Percentiles rank a stretch among this genome's conserved stretches.
phyloP scores from a whole-genome alignment of 2,888 invertebrate genomes.

The Spilosoma lubricipeda region DNA sequence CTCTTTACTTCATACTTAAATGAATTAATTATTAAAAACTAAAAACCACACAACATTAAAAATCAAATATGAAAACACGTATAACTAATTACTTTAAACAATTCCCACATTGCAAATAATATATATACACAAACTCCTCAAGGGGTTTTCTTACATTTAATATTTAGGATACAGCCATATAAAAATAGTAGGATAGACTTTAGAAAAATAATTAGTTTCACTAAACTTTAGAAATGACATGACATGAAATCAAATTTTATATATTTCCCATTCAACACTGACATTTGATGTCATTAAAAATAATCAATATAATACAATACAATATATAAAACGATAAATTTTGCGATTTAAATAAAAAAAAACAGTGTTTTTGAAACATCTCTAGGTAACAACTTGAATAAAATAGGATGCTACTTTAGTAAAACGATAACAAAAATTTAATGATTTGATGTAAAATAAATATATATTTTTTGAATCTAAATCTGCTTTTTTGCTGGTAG shows the following conservation, averaged over 20 bases:
- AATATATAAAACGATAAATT: conserved; percentile 11
- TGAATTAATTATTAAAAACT: conserved; percentile 23
- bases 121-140: conserved; percentile 38
- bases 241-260: conserved; percentile 20
- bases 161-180: conserved; percentile 55
- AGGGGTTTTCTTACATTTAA: conserved; percentile 39
- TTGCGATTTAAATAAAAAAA: conserved; percentile 9
- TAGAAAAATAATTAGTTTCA: conserved; percentile 33
- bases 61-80: conserved; percentile 26
- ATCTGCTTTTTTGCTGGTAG: not conserved
- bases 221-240: conserved; percentile 15
- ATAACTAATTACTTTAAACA: conserved; percentile 43
- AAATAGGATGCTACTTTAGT: not conserved
- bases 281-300: conserved; percentile 51
- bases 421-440: not conserved
- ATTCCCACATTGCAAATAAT: conserved; percentile 54
- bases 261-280: conserved; percentile 24
- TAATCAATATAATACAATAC: not conserved
- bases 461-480: not conserved
- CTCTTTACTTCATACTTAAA: conserved; percentile 15
- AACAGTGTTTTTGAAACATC: conserved; percentile 4
- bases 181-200: conserved; percentile 42
- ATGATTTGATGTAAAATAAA: conserved; percentile 10
- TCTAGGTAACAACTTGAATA: conserved; percentile 4
- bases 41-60: conserved; percentile 28